Evolutionary conservation across 2,888 invertebrate species (phyloP).

Genomic region (Erannis defoliaria): DNA sequence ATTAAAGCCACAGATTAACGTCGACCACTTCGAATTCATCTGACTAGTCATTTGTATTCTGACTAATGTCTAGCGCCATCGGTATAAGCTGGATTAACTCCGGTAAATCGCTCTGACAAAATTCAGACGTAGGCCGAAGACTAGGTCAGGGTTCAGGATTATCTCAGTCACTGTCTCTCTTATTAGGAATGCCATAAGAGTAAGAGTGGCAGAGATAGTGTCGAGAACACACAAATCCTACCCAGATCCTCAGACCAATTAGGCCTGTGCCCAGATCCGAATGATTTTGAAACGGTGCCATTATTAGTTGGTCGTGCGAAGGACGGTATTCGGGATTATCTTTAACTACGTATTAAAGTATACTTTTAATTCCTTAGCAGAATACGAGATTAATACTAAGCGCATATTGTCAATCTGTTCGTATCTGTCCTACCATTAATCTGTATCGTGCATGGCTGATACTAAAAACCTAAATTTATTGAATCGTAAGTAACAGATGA

Average conservation of each 20-base stretch:
- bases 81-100: constrained; percentile 20
- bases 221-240: not conserved
- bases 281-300: not conserved
- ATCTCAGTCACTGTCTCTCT: constrained; percentile 2
- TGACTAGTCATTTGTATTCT: constrained; percentile 6
- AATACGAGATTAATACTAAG: too few species aligned
- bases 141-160: constrained; percentile 5
- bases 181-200: not conserved
- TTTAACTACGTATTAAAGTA: not conserved
- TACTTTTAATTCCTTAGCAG: too few species aligned
- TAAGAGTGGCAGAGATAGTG: not conserved
- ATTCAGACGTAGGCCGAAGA: not conserved
- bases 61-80: constrained; percentile 1
- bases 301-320: not conserved
- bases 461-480: too few species aligned
- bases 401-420: too few species aligned
- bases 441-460: too few species aligned
- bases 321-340: not conserved
- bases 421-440: too few species aligned
- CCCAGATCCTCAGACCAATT: too few species aligned
- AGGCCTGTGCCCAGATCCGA: too few species aligned
- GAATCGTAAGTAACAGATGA: too few species aligned
- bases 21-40: constrained; percentile 6
- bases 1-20: constrained; percentile 16
- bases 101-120: not conserved